Conservation (phyloP, 2,113 vertebrate genomes). For the Stegostoma tigrinum region DNA sequence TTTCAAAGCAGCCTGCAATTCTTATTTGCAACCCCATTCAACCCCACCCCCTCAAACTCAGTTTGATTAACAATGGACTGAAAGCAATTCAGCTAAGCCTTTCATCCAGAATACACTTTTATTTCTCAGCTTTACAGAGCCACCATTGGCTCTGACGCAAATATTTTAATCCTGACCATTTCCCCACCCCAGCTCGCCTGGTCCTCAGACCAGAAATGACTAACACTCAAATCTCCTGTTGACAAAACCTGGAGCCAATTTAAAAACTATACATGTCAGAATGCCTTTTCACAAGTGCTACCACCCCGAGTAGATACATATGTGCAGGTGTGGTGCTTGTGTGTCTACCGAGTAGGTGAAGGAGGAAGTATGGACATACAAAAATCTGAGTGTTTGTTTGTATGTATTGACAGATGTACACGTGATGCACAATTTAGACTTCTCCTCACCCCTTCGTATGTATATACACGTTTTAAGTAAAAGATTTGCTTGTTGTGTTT, state of each 20-base stretch:
- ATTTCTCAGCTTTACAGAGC: conserved; percentile 69
- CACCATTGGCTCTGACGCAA: conserved; percentile 64
- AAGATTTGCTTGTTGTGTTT: neutral
- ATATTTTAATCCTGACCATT: conserved; percentile 61
- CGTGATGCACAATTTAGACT: neutral
- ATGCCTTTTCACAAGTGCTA: conserved; percentile 66
- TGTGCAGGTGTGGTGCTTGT: neutral
- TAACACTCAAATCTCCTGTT: conserved; percentile 65
- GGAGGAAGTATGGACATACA: too few relatives aligned
- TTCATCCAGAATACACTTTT: conserved; percentile 79
- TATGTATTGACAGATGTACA: neutral
- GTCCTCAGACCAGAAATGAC: conserved; percentile 70
- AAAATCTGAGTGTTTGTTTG: neutral
- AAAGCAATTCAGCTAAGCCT: conserved; percentile 84
- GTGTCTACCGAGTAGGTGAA: neutral
- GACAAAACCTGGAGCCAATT: conserved; percentile 63
- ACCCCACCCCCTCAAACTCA: conserved; percentile 64
- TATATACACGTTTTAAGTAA: neutral
- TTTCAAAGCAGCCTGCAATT: conserved; percentile 85
- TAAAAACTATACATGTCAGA: conserved; percentile 62
- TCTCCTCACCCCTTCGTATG: neutral
- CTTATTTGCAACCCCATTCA: conserved; percentile 56
- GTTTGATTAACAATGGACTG: conserved; percentile 84
- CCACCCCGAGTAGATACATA: conserved; percentile 47
- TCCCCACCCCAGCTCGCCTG: conserved; percentile 64